Conservation (phyloP, 2,797 vertebrate species). For the Danio jaintianensis region DNA sequence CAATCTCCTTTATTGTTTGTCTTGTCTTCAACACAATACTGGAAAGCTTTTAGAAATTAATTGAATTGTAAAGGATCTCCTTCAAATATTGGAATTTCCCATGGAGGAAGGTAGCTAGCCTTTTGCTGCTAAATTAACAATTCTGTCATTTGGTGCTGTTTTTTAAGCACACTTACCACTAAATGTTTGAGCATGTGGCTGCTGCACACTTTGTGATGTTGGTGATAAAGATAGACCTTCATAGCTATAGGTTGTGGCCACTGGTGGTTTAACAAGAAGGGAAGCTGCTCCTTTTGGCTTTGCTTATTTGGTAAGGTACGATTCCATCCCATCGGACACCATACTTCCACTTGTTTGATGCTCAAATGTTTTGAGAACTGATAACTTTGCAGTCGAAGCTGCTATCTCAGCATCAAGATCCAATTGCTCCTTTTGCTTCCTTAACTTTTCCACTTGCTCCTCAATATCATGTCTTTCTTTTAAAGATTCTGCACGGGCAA, state of each 20-base stretch:
- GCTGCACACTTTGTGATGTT: neutral
- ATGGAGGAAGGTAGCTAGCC: neutral
- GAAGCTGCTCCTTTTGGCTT: no score
- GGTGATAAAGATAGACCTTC: no score
- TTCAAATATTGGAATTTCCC: constrained; percentile 21
- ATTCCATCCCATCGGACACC: no score
- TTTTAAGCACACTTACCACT: neutral
- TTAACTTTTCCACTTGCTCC: neutral
- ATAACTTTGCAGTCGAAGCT: neutral
- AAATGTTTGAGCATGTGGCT: neutral
- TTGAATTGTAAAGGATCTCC: neutral
- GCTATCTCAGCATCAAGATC: constrained; percentile 1
- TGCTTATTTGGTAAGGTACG: no score
- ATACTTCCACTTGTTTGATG: neutral
- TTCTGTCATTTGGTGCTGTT: neutral
- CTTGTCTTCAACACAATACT: constrained; percentile 7
- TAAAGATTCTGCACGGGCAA: neutral
- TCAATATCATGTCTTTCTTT: neutral
- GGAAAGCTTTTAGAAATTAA: constrained; percentile 18
- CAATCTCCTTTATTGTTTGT: neutral
- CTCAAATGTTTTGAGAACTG: neutral
- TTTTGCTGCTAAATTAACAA: constrained; percentile 26
- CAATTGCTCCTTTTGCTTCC: neutral
- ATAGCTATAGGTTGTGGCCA: no score
- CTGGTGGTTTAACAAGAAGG: no score